Percentiles rank a stretch among this genome's conserved stretches.
Conservation (phyloP, 1,140 invertebrate genomes). For the Polyergus mexicanus region DNA sequence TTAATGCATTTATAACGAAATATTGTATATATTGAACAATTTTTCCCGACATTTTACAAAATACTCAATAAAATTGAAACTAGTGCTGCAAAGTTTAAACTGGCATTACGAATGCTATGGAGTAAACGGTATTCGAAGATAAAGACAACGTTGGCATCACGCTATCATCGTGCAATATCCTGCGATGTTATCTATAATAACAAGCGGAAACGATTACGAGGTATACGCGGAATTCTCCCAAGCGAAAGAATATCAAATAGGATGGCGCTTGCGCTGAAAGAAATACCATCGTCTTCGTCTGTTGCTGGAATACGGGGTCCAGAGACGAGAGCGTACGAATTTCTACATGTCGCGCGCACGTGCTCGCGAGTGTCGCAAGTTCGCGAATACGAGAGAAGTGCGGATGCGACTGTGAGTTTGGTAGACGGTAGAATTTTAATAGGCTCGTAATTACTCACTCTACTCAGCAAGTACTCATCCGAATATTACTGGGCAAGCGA, state of each 20-base stretch:
- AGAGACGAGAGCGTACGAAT: conserved; percentile 32
- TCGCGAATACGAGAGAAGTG: conserved; percentile 22
- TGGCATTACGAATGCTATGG: not conserved
- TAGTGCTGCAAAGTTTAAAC: not conserved
- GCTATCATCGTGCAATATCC: conserved; percentile 44
- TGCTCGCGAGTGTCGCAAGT: not conserved
- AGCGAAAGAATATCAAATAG: conserved; percentile 55
- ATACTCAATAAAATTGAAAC: conserved; percentile 25
- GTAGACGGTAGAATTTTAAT: conserved; percentile 49
- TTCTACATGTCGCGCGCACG: conserved; percentile 1
- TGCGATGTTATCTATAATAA: conserved; percentile 55
- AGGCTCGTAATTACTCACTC: conserved; percentile 39
- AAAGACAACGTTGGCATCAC: conserved; percentile 24
- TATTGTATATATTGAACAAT: conserved; percentile 8
- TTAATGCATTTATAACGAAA: not conserved
- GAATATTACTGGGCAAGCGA: conserved; percentile 29
- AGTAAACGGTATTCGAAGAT: conserved; percentile 11
- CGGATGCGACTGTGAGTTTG: not conserved
- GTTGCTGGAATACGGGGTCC: not conserved
- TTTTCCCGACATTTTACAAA: conserved; percentile 24
- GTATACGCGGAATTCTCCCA: conserved; percentile 38
- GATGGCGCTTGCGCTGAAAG: conserved; percentile 8
- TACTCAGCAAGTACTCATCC: conserved; percentile 17
- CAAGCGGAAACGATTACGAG: conserved; percentile 55
- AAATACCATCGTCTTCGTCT: conserved; percentile 9